phyloP scores from a whole-genome alignment of 2,797 vertebrate genomes.

The Epinephelus coioides region DNA sequence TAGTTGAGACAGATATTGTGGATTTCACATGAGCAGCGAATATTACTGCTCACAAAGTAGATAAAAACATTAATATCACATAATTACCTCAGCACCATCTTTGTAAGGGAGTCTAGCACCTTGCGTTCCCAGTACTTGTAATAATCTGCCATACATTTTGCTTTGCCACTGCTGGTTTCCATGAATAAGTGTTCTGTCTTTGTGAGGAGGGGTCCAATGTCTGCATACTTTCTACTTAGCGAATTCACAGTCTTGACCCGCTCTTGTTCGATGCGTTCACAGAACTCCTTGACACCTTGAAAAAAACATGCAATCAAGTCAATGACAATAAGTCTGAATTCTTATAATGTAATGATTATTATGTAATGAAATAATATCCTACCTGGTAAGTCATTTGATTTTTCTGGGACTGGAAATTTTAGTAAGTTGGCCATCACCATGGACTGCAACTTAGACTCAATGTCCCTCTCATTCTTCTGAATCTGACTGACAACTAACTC shows the following conservation, averaged over 20 bases:
- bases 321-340: not conserved
- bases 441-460: slow-evolving; percentile 85
- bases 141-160: slow-evolving; percentile 88
- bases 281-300: slow-evolving; percentile 92
- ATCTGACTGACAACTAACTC: slow-evolving; percentile 91
- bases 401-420: slow-evolving; percentile 82
- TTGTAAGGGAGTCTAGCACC: slow-evolving; percentile 88
- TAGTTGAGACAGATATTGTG: not conserved
- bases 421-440: slow-evolving; percentile 91
- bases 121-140: slow-evolving; percentile 92
- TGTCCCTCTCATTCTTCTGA: slow-evolving; percentile 89
- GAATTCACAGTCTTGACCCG: slow-evolving; percentile 84
- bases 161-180: slow-evolving; percentile 90
- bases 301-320: slow-evolving; percentile 41
- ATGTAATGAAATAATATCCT: slow-evolving; percentile 29
- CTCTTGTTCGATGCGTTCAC: slow-evolving; percentile 87
- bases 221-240: slow-evolving; percentile 88
- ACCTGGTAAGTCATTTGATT: slow-evolving; percentile 87
- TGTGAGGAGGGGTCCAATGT: slow-evolving; percentile 89
- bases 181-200: slow-evolving; percentile 90
- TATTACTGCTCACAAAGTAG: slow-evolving; percentile 4
- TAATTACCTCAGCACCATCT: slow-evolving; percentile 91
- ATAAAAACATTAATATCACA: slow-evolving; percentile 35
- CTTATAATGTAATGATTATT: not conserved
- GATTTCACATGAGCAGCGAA: not conserved